A percentile compares a stretch with the other conserved stretches of the same genome.
Conservation (phyloP, 2,888 invertebrate genomes). For the Andrena trimmerana region DNA sequence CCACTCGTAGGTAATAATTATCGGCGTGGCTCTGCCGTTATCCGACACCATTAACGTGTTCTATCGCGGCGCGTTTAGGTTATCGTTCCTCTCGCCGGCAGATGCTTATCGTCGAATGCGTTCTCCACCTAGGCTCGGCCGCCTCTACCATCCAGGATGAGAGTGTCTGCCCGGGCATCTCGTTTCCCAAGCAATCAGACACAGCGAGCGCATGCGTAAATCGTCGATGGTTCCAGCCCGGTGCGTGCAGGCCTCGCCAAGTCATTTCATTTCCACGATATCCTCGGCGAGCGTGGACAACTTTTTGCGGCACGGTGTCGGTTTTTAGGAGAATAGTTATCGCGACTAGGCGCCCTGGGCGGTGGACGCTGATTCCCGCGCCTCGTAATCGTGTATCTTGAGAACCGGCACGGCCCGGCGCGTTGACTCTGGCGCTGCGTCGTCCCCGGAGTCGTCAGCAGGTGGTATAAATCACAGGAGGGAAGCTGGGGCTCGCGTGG, state of each 20-base stretch:
- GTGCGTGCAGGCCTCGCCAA: not conserved
- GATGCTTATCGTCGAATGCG: slow-evolving; percentile 48
- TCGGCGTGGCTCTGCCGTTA: slow-evolving; percentile 52
- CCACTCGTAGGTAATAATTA: slow-evolving; percentile 68
- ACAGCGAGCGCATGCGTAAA: not conserved
- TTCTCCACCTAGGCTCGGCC: not conserved
- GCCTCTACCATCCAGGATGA: slow-evolving; percentile 9
- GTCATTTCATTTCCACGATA: not conserved
- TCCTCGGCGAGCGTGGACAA: not conserved
- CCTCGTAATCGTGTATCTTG: slow-evolving; percentile 29
- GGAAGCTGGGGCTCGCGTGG: slow-evolving; percentile 31
- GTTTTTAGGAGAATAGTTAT: not conserved
- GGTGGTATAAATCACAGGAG: slow-evolving; percentile 74
- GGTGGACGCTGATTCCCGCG: slow-evolving; percentile 23
- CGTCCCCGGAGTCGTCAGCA: slow-evolving; percentile 51
- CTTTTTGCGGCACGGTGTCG: not conserved
- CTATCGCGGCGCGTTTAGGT: slow-evolving; percentile 50
- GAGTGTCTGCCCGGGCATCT: slow-evolving; percentile 5
- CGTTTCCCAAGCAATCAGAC: not conserved
- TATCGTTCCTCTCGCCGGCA: slow-evolving; percentile 45
- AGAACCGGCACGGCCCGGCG: not conserved
- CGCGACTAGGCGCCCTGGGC: not conserved
- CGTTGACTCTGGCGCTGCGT: not conserved
- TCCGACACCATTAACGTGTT: slow-evolving; percentile 62
- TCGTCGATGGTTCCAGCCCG: not conserved